Conservation (phyloP, 2,888 invertebrate genomes). For the Mythimna impura region DNA sequence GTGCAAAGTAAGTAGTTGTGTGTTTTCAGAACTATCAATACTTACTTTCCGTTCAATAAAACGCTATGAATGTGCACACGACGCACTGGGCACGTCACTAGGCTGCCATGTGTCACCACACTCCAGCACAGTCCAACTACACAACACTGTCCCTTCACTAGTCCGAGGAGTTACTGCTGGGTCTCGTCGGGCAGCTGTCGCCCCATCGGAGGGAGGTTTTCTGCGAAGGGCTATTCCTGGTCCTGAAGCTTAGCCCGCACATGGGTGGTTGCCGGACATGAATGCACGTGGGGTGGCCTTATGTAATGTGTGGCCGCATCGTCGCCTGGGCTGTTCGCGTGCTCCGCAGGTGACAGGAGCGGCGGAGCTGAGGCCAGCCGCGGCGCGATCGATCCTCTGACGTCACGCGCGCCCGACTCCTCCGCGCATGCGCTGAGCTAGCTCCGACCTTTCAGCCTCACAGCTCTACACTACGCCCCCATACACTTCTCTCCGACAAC, state of each 20-base stretch:
- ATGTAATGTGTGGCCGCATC: constrained; percentile 77
- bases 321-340: constrained; percentile 71
- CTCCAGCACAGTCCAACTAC: constrained; percentile 61
- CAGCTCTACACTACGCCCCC: constrained; percentile 30
- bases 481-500: constrained; percentile 63
- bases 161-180: constrained; percentile 51
- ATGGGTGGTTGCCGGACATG: constrained; percentile 90
- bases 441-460: constrained; percentile 56
- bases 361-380: constrained; percentile 65
- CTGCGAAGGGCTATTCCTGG: constrained; percentile 99
- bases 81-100: constrained; percentile 43
- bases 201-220: constrained; percentile 99
- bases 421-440: constrained; percentile 73
- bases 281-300: constrained; percentile 81
- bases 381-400: constrained; percentile 84
- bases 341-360: constrained; percentile 75
- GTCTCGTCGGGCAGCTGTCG: constrained; percentile 93
- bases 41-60: constrained; percentile 37
- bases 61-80: background rate
- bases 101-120: constrained; percentile 56
- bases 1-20: background rate
- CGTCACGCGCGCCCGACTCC: constrained; percentile 78
- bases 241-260: constrained; percentile 98
- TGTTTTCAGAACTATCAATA: constrained; percentile 9
- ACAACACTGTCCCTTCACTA: constrained; percentile 58